Evolutionary conservation across 2,113 vertebrate genomes (phyloP).

Genomic region (Cariama cristata): DNA sequence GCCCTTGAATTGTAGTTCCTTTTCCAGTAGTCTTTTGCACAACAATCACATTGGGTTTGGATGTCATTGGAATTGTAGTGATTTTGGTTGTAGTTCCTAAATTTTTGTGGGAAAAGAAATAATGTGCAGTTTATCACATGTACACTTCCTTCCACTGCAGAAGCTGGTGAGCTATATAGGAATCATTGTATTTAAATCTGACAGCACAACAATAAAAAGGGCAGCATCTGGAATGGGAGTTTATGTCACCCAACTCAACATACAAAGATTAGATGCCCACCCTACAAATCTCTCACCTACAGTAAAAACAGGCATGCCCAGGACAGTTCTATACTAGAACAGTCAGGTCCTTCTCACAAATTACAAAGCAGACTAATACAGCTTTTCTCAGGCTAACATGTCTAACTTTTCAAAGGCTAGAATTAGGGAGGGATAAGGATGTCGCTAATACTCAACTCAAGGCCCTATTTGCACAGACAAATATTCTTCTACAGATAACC

Average conservation of each 20-base stretch:
- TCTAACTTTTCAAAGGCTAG: background rate
- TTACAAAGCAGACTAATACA: background rate
- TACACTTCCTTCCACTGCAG: background rate
- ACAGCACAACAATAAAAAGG: background rate
- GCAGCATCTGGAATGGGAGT: background rate
- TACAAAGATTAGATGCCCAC: background rate
- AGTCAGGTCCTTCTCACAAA: background rate
- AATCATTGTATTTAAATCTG: background rate
- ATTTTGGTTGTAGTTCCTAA: slow-evolving; percentile 98
- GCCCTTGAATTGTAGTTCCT: slow-evolving; percentile 94
- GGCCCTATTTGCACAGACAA: background rate
- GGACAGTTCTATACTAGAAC: background rate
- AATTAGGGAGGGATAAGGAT: background rate
- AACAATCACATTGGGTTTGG: slow-evolving; percentile 99
- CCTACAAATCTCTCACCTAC: background rate
- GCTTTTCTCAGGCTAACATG: background rate
- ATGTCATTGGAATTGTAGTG: slow-evolving; percentile 98
- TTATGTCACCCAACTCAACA: background rate
- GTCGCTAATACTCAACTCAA: background rate
- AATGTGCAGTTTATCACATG: background rate
- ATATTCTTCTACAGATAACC: background rate
- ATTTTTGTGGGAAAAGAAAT: slow-evolving; percentile 45
- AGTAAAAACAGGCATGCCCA: background rate
- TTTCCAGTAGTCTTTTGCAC: slow-evolving; percentile 98
- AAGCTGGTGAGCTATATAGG: background rate